phyloP scores from a whole-genome alignment of 2,113 vertebrate species.

The Pterocles orientalis region DNA sequence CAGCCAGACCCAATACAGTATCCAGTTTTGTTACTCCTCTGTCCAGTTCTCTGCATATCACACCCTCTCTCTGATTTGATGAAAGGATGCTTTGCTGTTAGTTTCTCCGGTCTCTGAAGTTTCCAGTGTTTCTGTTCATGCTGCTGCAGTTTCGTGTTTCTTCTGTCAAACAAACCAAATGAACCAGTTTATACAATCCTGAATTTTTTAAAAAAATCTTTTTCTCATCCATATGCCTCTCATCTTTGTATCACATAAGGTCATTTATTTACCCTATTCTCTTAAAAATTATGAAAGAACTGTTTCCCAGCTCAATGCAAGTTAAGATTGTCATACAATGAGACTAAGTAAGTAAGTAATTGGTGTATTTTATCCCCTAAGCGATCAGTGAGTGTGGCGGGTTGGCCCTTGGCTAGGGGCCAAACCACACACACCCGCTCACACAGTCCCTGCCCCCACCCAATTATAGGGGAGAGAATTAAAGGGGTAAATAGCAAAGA shows the following conservation, averaged over 20 bases:
- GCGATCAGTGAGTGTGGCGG: background rate
- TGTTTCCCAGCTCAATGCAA: background rate
- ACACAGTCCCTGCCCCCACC: no score
- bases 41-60: background rate
- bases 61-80: background rate
- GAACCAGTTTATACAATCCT: background rate
- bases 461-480: no score
- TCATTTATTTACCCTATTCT: background rate
- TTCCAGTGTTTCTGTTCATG: background rate
- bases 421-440: no score
- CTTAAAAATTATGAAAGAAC: background rate
- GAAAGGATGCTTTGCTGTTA: background rate
- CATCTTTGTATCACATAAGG: background rate
- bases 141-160: background rate
- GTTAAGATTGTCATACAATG: background rate
- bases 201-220: accelerated
- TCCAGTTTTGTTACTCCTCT: background rate
- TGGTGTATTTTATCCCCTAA: background rate
- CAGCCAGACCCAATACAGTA: no score
- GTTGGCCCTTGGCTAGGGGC: no score
- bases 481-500: no score
- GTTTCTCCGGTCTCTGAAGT: background rate
- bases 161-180: background rate
- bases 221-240: background rate
- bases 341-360: background rate